These are phyloP conservation scores for Ovis canadensis DNA, from an alignment of 2,113 vertebrate genomes.

Conservation along the genomic window DNA sequence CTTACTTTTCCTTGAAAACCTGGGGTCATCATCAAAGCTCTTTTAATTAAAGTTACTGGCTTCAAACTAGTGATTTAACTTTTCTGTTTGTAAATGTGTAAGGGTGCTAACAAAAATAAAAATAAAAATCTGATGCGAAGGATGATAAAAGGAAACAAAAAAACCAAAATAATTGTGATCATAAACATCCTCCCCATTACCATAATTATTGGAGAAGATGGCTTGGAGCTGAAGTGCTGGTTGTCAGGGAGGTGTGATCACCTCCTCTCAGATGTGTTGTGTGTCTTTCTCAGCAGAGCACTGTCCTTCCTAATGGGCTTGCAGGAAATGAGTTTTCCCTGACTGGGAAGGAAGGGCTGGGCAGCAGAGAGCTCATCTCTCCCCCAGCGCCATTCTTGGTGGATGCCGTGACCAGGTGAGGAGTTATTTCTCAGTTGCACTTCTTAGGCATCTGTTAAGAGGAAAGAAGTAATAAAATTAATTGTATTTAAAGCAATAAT, in stretches of 20 bases:
- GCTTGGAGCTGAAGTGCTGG: background rate
- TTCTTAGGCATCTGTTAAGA: background rate
- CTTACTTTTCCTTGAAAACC: constrained; percentile 12
- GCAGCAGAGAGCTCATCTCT: constrained; percentile 71
- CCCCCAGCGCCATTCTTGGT: constrained; percentile 79
- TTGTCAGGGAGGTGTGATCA: background rate
- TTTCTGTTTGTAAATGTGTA: constrained; percentile 36
- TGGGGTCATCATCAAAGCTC: background rate
- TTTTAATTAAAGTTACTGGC: background rate
- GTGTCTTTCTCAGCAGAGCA: constrained; percentile 77
- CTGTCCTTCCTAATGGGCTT: constrained; percentile 85
- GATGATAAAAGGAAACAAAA: background rate
- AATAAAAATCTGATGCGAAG: background rate
- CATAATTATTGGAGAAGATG: background rate
- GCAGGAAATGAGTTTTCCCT: constrained; percentile 78
- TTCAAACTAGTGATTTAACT: constrained; percentile 1
- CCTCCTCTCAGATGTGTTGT: background rate
- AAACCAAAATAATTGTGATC: background rate
- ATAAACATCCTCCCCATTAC: background rate
- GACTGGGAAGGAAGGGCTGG: constrained; percentile 74
- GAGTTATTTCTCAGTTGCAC: background rate
- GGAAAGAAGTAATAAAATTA: background rate
- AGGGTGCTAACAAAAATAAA: background rate
- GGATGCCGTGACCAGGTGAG: constrained; percentile 83
- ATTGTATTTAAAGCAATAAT: background rate